phyloP scores from a whole-genome alignment of 2,888 invertebrate genomes.

The Caenorhabditis virilis region DNA sequence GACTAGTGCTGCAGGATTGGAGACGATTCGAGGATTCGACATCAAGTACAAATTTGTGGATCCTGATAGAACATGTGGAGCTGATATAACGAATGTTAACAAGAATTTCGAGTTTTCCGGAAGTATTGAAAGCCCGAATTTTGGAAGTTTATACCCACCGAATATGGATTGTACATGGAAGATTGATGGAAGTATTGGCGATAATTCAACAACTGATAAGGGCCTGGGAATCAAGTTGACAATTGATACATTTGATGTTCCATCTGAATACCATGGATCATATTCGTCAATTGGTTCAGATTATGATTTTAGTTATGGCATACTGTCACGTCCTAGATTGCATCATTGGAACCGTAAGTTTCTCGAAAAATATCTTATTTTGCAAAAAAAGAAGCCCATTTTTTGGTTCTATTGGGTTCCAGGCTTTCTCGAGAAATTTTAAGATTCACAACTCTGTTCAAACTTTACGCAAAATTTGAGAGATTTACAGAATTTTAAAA shows the following conservation, averaged over 20 bases:
- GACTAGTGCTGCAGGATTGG: slow-evolving; percentile 8
- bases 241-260: slow-evolving; percentile 40
- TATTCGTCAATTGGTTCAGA: no score
- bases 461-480: no score
- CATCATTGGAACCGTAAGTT: no score
- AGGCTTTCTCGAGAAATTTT: no score
- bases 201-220: slow-evolving; percentile 21
- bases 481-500: no score
- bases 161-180: slow-evolving; percentile 71
- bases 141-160: slow-evolving; percentile 67
- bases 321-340: no score
- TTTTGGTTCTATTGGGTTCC: background rate
- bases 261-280: no score
- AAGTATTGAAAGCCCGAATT: slow-evolving; percentile 59
- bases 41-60: slow-evolving; percentile 49
- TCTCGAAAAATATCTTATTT: background rate
- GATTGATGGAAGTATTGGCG: slow-evolving; percentile 50
- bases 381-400: background rate
- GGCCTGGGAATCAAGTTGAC: slow-evolving; percentile 34
- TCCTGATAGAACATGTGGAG: slow-evolving; percentile 45
- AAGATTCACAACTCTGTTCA: no score
- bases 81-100: slow-evolving; percentile 28
- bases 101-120: slow-evolving; percentile 41
- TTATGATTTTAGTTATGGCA: no score
- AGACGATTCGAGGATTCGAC: slow-evolving; percentile 45